A percentile compares a stretch with the other conserved stretches of the same genome.
Evolutionary conservation across 2,888 invertebrate genomes (phyloP).

Genomic region (Ophioninae sp.): DNA sequence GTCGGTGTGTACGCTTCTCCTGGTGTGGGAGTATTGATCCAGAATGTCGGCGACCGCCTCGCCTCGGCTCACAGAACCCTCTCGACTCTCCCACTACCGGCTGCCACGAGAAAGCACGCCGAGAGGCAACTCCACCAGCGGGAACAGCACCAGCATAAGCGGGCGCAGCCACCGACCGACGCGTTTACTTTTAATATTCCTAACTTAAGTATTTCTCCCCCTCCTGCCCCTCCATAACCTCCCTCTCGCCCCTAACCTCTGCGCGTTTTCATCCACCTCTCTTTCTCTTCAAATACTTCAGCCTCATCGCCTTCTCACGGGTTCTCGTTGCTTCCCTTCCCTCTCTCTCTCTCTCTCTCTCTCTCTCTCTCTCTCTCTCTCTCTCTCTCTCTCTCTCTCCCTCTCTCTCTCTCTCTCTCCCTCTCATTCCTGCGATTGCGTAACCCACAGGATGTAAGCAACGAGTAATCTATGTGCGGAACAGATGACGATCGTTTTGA

Average conservation of each 20-base stretch:
- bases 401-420: neutral
- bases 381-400: neutral
- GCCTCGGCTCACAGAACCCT: conserved; percentile 69
- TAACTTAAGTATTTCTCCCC: conserved; percentile 56
- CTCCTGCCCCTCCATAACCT: conserved; percentile 14
- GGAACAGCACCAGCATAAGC: conserved; percentile 44
- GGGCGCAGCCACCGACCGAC: conserved; percentile 58
- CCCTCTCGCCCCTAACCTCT: conserved; percentile 17
- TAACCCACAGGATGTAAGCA: neutral
- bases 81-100: conserved; percentile 66
- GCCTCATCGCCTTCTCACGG: neutral
- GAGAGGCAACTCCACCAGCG: conserved; percentile 44
- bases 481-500: neutral
- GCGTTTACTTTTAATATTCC: conserved; percentile 63
- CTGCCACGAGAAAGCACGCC: conserved; percentile 42
- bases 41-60: conserved; percentile 76
- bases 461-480: neutral
- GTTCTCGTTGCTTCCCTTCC: neutral
- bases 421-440: neutral
- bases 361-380: neutral
- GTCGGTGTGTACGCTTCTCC: conserved; percentile 35
- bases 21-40: conserved; percentile 79
- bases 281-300: conserved; percentile 17
- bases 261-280: conserved; percentile 46
- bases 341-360: neutral